Percentiles rank a stretch among this genome's conserved stretches.
phyloP scores from a whole-genome alignment of 2,113 vertebrate genomes.

The Sphaerodactylus townsendi region DNA sequence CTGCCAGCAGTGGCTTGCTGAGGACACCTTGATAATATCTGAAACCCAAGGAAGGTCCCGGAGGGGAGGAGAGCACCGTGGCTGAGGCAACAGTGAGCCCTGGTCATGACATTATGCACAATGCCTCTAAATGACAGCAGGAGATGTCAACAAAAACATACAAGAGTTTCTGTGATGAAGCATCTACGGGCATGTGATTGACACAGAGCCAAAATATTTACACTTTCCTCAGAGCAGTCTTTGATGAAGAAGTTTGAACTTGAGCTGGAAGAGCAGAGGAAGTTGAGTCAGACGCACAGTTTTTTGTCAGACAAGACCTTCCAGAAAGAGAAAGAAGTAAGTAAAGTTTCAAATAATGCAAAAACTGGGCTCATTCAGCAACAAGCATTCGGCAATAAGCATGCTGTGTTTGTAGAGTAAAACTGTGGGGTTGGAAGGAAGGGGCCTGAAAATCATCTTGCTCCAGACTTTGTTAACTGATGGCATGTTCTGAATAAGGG shows the following conservation, averaged over 20 bases:
- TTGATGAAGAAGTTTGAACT: constrained; percentile 60
- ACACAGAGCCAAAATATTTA: background rate
- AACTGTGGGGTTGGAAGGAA: background rate
- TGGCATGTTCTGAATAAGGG: too few relatives aligned
- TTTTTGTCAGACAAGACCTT: constrained; percentile 12
- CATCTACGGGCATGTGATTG: background rate
- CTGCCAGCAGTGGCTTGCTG: too few relatives aligned
- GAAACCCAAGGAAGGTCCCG: too few relatives aligned
- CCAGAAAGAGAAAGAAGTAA: constrained; percentile 61
- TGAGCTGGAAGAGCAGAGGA: constrained; percentile 59
- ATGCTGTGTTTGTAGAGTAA: background rate
- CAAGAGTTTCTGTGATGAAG: background rate
- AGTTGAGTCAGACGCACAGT: constrained; percentile 39
- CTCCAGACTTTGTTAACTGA: background rate
- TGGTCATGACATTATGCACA: too few relatives aligned
- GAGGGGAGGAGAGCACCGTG: too few relatives aligned
- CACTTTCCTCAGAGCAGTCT: constrained; percentile 46
- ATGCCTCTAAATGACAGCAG: background rate
- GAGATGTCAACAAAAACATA: background rate
- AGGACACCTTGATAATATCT: too few relatives aligned
- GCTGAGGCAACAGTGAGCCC: too few relatives aligned
- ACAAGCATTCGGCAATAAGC: background rate
- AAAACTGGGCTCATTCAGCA: background rate
- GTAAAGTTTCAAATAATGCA: background rate
- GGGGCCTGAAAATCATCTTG: background rate